Percentiles rank a stretch among this genome's conserved stretches.
Evolutionary conservation across 2,113 vertebrate genomes (phyloP).

Genomic region (Setophaga petechia): DNA sequence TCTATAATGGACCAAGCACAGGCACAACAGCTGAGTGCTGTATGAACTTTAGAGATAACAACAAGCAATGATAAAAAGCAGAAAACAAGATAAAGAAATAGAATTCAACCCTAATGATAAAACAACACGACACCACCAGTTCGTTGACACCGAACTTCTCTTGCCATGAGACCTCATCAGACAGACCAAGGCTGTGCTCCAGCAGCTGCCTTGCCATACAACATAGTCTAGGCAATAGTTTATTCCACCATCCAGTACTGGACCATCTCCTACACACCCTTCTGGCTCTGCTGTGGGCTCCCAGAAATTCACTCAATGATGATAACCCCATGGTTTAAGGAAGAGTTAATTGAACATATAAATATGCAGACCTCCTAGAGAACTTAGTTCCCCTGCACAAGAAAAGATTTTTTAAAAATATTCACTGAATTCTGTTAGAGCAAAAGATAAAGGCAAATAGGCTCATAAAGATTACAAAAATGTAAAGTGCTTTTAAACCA

Average conservation of each 20-base stretch:
- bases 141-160: not conserved
- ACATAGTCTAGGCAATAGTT: not conserved
- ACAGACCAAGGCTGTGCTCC: not conserved
- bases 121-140: not conserved
- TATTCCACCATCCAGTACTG: not conserved
- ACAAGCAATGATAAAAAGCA: not conserved
- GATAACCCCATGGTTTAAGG: not conserved
- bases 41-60: not conserved
- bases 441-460: not conserved
- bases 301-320: not conserved
- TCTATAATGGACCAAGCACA: not conserved
- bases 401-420: not conserved
- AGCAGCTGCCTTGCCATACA: not conserved
- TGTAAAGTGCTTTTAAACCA: not conserved
- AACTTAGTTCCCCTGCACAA: not conserved
- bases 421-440: not conserved
- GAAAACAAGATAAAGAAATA: not conserved
- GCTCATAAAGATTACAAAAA: not conserved
- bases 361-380: not conserved
- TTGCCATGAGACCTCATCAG: not conserved
- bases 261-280: not conserved
- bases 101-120: not conserved
- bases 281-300: not conserved
- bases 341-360: not conserved
- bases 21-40: not conserved